Evolutionary conservation across 2,113 vertebrate species (phyloP).

Genomic region (Montifringilla adamsi): DNA sequence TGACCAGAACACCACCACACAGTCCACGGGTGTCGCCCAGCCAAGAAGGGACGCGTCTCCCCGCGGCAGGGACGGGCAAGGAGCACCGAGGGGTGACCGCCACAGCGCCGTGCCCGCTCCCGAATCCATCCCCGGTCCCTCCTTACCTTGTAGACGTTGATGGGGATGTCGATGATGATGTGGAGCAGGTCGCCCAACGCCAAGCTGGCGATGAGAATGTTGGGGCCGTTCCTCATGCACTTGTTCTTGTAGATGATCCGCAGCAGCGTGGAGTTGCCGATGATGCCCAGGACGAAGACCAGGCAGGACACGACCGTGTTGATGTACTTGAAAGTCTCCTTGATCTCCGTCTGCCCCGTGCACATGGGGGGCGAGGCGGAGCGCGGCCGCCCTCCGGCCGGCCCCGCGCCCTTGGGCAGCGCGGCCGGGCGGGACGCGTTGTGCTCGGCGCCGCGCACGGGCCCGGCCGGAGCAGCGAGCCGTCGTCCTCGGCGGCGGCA

Average conservation of each 20-base stretch:
- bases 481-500: background rate
- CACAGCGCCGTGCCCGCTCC: background rate
- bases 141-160: conserved; percentile 87
- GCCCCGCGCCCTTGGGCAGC: background rate
- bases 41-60: too few species aligned
- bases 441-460: background rate
- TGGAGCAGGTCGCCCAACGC: conserved; percentile 89
- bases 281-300: conserved; percentile 86
- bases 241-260: conserved; percentile 90
- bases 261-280: conserved; percentile 86
- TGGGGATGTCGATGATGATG: conserved; percentile 87
- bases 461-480: background rate
- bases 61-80: background rate
- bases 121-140: background rate
- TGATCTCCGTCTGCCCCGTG: conserved; percentile 73
- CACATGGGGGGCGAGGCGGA: conserved; percentile 73
- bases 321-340: conserved; percentile 86
- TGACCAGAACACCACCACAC: background rate
- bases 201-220: conserved; percentile 88
- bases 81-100: background rate
- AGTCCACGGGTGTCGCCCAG: background rate
- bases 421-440: background rate
- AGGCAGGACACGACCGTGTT: conserved; percentile 83
- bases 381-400: conserved; percentile 13
- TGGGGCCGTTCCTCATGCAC: conserved; percentile 88